Base-by-base conservation (phyloP, 2,888 invertebrate species). In the Macrostomum cliftonense region DNA sequence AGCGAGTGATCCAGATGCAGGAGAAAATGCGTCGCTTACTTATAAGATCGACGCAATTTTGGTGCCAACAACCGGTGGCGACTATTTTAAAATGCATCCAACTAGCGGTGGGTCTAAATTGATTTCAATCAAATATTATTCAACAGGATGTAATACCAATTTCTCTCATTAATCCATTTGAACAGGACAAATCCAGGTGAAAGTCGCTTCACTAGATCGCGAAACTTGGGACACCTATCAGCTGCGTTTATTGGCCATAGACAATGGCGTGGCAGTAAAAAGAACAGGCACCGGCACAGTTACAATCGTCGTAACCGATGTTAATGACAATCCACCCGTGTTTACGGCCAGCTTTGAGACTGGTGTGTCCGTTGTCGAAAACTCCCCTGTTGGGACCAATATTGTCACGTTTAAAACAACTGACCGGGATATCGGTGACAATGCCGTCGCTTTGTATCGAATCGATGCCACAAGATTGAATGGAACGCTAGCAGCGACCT, bases 291-390 rank as follows among this genome's bases (percentile, higher is more conserved):
- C 46, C 4, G 38, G 14, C 36, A 46, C 46, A 12, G 37, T 46
- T 7, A 46, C 46, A 12, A 42, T 46, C 2, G 17, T 45, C 12
- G 19, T 46, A 12, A 38, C 16, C 20, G 46, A 46, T n/a, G 16
- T 46, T 42, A 46, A 46, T 19, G 46, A 46, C 38, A 46, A 46
- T 36, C 14, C n/a, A 12, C 46, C 46, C 7, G 16, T 13, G 12
- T 46, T 46, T 20, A n/a, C 39, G n/a, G 16, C 43, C 4, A 38
- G 11, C n/a, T 46, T 45, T 19, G 14, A 39, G 5, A 43, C 16
- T 17, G 46, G 46, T 9, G 11, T 46, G 5, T 46, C 46, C 17
- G 40, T 46, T 12, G 14, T 19, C 20, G 46, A 46, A 38, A 46
- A 46, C 38, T 36, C 42, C 2, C 40, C 45, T 14, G 14, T 38